A percentile compares a stretch with the other conserved stretches of the same genome.
Conservation (phyloP, 2,797 vertebrate species). For the Etheostoma perlongum region DNA sequence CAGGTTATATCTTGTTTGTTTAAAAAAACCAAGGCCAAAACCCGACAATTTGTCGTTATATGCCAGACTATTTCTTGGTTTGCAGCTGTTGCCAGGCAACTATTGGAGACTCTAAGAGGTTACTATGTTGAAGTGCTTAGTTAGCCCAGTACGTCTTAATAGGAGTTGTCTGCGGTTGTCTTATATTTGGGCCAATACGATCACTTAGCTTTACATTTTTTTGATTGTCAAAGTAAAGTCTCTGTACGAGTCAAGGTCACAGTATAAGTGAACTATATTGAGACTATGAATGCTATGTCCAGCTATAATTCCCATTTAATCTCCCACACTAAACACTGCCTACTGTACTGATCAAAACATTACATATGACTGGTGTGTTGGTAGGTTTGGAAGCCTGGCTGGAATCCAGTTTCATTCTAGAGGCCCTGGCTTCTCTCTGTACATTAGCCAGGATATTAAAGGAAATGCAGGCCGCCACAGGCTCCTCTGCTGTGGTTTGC, state of each 20-base stretch:
- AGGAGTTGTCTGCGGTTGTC: constrained; percentile 12
- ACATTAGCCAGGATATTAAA: constrained; percentile 86
- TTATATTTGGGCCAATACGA: neutral
- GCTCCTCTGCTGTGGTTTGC: constrained; percentile 81
- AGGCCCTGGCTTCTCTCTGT: constrained; percentile 82
- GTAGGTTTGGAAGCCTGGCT: constrained; percentile 74
- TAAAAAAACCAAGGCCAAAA: neutral
- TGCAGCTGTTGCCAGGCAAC: neutral
- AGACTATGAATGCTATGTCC: constrained; percentile 47
- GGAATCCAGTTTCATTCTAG: constrained; percentile 73
- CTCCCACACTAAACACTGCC: constrained; percentile 52
- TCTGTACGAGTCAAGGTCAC: constrained; percentile 1
- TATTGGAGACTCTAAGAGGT: neutral
- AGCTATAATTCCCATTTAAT: constrained; percentile 70
- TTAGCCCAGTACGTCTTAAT: neutral
- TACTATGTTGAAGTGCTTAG: neutral
- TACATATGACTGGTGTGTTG: constrained; percentile 76
- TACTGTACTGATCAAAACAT: constrained; percentile 77
- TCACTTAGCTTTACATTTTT: constrained; percentile 14
- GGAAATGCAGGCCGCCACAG: constrained; percentile 84
- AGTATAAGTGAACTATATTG: constrained; percentile 34
- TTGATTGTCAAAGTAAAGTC: constrained; percentile 11
- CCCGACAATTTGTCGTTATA: neutral
- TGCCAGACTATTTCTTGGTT: neutral
- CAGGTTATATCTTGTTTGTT: neutral